A percentile compares a stretch with the other conserved stretches of the same genome.
phyloP scores from a whole-genome alignment of 1,140 invertebrate genomes.

The Pissodes strobi region DNA sequence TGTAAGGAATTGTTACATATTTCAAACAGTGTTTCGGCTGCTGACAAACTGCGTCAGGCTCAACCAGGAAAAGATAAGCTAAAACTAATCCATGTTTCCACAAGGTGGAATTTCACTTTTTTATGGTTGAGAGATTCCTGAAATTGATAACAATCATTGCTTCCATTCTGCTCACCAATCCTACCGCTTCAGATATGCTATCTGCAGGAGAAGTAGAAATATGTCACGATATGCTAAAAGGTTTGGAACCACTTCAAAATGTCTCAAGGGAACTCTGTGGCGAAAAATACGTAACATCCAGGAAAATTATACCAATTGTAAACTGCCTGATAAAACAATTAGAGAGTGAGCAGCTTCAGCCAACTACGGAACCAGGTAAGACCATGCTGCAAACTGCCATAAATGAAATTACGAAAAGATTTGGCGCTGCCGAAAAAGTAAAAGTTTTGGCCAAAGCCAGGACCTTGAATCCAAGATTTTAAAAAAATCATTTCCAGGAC shows the following conservation, averaged over 20 bases:
- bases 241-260: conserved; percentile 6
- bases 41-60: neutral
- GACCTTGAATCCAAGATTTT: no score
- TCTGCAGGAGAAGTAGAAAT: neutral
- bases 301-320: neutral
- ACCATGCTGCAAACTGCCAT: no score
- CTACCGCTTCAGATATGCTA: neutral
- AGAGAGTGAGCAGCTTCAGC: no score
- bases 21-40: neutral
- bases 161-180: neutral
- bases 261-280: conserved; percentile 4
- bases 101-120: neutral
- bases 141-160: conserved; percentile 27
- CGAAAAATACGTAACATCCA: conserved; percentile 10
- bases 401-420: no score
- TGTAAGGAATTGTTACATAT: neutral
- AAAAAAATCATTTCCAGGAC: no score
- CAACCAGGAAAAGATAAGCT: neutral
- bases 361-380: no score
- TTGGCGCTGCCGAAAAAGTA: no score
- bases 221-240: conserved; percentile 15
- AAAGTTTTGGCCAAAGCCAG: no score
- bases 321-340: no score
- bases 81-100: neutral
- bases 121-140: neutral